Conservation (phyloP, 2,888 invertebrate genomes). For the Microplitis deprimator region DNA sequence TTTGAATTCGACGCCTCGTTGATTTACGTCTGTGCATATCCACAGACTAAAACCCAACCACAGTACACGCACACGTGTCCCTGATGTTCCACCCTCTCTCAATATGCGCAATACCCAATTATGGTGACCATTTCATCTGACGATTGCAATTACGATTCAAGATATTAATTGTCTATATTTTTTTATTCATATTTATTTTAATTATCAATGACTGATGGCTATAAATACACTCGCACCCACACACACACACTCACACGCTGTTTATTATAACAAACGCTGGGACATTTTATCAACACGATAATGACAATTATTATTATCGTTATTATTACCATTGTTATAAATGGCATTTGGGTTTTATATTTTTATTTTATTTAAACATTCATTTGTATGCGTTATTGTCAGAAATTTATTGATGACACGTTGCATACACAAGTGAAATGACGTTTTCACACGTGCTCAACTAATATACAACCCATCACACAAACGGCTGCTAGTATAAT, state of each 20-base stretch:
- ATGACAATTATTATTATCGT: neutral
- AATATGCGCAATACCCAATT: slow-evolving; percentile 22
- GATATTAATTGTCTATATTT: slow-evolving; percentile 10
- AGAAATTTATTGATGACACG: slow-evolving; percentile 16
- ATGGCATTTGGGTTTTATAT: too few relatives aligned
- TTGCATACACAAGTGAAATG: slow-evolving; percentile 40
- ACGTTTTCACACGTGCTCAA: slow-evolving; percentile 62
- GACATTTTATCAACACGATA: neutral
- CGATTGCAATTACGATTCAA: neutral
- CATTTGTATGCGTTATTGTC: neutral
- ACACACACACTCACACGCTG: too few relatives aligned
- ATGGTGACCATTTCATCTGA: slow-evolving; percentile 11
- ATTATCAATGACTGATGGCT: neutral
- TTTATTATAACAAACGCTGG: neutral
- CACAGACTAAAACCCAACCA: neutral
- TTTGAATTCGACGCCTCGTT: slow-evolving; percentile 38
- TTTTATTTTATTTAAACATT: neutral
- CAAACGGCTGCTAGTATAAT: slow-evolving; percentile 58
- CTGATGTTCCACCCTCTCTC: slow-evolving; percentile 19
- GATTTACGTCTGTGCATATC: slow-evolving; percentile 27
- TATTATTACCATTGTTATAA: neutral
- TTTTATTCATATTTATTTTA: slow-evolving; percentile 3
- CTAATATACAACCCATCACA: slow-evolving; percentile 39
- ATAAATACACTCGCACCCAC: neutral
- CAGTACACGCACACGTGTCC: slow-evolving; percentile 5